These are phyloP conservation scores for Spodoptera exigua DNA, from an alignment of 2,888 invertebrate species.

Conservation along the genomic window DNA sequence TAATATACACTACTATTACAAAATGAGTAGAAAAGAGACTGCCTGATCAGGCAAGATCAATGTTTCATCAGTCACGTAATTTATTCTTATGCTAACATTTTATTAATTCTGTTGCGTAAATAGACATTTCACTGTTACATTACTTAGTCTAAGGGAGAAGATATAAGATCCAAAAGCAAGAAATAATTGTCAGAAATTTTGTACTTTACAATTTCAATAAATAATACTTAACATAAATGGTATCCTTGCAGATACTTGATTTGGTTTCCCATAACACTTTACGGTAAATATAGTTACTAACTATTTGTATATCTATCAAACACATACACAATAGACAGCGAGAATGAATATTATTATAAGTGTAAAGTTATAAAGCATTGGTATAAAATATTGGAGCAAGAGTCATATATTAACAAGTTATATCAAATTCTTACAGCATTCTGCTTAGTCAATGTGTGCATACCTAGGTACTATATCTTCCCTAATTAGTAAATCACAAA, in stretches of 20 bases:
- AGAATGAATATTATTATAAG: constrained; percentile 27
- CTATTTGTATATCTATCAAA: constrained; percentile 39
- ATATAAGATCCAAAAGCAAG: constrained; percentile 7
- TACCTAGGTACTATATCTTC: constrained; percentile 93
- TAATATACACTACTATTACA: constrained; percentile 33
- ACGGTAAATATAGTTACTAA: constrained; percentile 7
- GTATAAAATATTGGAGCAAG: constrained; percentile 58
- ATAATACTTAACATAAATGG: constrained; percentile 19
- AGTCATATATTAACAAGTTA: constrained; percentile 33
- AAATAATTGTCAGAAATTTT: constrained; percentile 33
- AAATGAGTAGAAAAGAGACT: constrained; percentile 45
- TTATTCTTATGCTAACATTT: constrained; percentile 40
- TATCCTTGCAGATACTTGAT: constrained; percentile 11
- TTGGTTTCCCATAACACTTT: constrained; percentile 13
- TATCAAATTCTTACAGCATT: constrained; percentile 25
- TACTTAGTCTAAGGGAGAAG: constrained; percentile 25
- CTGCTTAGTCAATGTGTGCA: constrained; percentile 92
- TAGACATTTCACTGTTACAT: constrained; percentile 29
- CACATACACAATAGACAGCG: constrained; percentile 59
- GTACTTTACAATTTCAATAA: constrained; percentile 48
- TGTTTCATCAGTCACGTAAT: constrained; percentile 57
- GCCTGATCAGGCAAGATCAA: constrained; percentile 60
- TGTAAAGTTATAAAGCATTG: constrained; percentile 29
- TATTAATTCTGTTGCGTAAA: constrained; percentile 33
- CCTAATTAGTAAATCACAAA: constrained; percentile 93